Evolutionary conservation across 2,113 vertebrate species (phyloP).

Genomic region (Tetraodon nigroviridis): DNA sequence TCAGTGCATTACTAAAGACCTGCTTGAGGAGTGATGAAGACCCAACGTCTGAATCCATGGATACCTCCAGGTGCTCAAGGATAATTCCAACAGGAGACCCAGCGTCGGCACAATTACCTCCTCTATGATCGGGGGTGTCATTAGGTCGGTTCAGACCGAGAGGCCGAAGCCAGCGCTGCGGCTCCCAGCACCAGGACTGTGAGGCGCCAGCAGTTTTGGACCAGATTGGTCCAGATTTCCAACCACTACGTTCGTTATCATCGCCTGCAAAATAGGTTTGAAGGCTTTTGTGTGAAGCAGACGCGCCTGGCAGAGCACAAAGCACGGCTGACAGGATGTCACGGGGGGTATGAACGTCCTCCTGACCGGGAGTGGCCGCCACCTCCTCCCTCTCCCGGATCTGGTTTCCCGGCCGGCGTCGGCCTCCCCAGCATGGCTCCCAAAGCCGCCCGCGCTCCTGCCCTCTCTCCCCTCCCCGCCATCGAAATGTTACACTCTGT

Average conservation of each 20-base stretch:
- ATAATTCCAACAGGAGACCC: conserved; percentile 34
- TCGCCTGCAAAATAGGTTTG: background rate
- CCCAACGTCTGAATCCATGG: conserved; percentile 43
- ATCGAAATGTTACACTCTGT: conserved; percentile 66
- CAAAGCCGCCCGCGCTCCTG: background rate
- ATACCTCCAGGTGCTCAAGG: conserved; percentile 44
- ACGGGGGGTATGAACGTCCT: no score
- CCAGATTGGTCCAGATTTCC: no score
- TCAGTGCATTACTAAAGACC: conserved; percentile 59
- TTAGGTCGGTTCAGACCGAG: conserved; percentile 28
- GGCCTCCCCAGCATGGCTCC: conserved; percentile 27
- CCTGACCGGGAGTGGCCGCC: background rate
- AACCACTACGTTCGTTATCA: no score
- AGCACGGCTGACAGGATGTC: no score
- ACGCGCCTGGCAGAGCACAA: no score
- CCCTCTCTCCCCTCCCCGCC: conserved; percentile 30
- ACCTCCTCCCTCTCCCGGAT: conserved; percentile 9
- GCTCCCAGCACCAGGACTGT: conserved; percentile 11
- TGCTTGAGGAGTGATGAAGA: conserved; percentile 39
- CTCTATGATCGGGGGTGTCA: conserved; percentile 35
- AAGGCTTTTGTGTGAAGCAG: background rate
- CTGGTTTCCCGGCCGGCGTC: conserved; percentile 7
- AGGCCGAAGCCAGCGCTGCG: conserved; percentile 35
- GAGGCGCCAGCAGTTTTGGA: no score
- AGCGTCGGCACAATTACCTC: conserved; percentile 45